Conservation (phyloP, 1,140 invertebrate species). For the Micrasema minimum region DNA sequence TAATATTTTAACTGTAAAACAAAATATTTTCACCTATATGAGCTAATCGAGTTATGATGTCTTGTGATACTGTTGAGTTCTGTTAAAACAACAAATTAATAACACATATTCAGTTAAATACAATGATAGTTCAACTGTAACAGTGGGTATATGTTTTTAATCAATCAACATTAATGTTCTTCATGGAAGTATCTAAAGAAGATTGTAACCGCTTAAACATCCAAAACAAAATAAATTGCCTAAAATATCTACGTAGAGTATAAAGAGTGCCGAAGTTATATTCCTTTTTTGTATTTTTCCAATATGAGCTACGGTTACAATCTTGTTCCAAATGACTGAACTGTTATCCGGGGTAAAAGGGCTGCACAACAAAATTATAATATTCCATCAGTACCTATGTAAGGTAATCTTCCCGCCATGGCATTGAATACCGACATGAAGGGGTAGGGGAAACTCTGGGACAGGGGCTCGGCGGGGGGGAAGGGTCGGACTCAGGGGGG, state of each 20-base stretch:
- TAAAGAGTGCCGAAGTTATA: too few relatives aligned
- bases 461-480: slow-evolving; percentile 50
- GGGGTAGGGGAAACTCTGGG: slow-evolving; percentile 57
- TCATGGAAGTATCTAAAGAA: neutral
- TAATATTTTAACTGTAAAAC: too few relatives aligned
- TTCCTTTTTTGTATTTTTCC: too few relatives aligned
- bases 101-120: neutral
- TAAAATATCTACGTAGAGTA: too few relatives aligned
- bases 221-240: too few relatives aligned
- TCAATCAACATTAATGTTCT: slow-evolving; percentile 16
- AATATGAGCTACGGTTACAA: too few relatives aligned
- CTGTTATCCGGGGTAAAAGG: slow-evolving; percentile 16
- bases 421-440: slow-evolving; percentile 63
- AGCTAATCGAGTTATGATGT: neutral
- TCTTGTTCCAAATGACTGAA: neutral
- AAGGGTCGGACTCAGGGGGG: slow-evolving; percentile 60
- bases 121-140: slow-evolving; percentile 1
- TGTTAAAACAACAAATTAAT: slow-evolving; percentile 21
- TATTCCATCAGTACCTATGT: slow-evolving; percentile 61
- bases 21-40: too few relatives aligned
- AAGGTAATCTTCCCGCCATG: slow-evolving; percentile 63
- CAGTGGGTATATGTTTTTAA: neutral
- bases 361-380: slow-evolving; percentile 3
- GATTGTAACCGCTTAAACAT: too few relatives aligned
- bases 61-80: slow-evolving; percentile 13